Conservation (phyloP, 2,797 vertebrate species). For the Austrolebias charrua region DNA sequence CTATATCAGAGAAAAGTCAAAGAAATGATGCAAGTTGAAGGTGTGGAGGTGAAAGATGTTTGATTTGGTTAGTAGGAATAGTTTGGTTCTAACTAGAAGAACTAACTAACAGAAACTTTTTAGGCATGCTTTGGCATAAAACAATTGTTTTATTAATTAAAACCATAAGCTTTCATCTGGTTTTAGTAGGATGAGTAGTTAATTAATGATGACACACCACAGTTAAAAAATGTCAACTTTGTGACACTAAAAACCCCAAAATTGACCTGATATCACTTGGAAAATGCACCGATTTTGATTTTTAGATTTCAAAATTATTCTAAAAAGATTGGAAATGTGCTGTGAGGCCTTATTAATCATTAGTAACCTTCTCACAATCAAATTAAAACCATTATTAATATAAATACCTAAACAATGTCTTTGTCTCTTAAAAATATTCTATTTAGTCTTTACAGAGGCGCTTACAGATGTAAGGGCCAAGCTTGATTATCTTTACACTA, state of each 20-base stretch:
- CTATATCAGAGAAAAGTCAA: not conserved
- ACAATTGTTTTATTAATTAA: not conserved
- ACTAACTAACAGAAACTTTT: constrained; percentile 28
- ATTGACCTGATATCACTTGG: not conserved
- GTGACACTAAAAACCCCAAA: too few species aligned
- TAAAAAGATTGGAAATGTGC: too few species aligned
- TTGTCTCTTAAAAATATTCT: too few species aligned
- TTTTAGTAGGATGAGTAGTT: not conserved
- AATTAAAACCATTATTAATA: not conserved
- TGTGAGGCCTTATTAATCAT: too few species aligned
- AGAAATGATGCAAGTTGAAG: constrained; percentile 27
- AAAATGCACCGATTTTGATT: too few species aligned
- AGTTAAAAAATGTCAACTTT: too few species aligned
- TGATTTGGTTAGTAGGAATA: constrained; percentile 17
- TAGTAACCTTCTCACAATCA: not conserved
- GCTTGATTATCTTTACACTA: not conserved
- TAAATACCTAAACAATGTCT: not conserved
- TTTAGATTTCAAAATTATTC: too few species aligned
- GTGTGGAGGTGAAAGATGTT: constrained; percentile 25
- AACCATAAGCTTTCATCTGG: not conserved
- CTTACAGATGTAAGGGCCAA: too few species aligned
- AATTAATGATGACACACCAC: too few species aligned
- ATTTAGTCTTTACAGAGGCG: too few species aligned
- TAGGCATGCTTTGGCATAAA: constrained; percentile 24
- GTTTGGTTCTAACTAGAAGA: constrained; percentile 15